A percentile compares a stretch with the other conserved stretches of the same genome.
Conservation (phyloP, 2,888 invertebrate genomes). For the Chydorus sphaericus region DNA sequence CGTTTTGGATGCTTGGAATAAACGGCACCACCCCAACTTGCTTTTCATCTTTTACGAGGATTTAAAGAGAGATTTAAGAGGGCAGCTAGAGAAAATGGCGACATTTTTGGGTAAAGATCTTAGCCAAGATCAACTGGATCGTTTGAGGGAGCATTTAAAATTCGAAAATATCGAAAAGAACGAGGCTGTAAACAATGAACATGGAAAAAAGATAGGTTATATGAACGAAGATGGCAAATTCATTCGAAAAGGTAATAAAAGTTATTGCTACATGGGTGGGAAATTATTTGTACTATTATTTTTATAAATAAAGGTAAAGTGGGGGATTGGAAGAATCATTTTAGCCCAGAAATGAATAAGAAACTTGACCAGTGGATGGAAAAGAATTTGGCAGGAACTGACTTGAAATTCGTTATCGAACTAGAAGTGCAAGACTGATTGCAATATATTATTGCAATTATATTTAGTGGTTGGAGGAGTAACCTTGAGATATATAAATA, state of each 20-base stretch:
- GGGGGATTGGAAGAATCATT: too few species aligned
- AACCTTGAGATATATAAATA: too few species aligned
- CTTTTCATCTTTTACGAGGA: slow-evolving; percentile 69
- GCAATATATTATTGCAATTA: too few species aligned
- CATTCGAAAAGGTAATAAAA: slow-evolving; percentile 15
- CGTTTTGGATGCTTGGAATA: slow-evolving; percentile 56
- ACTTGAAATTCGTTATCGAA: too few species aligned
- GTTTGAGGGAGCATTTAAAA: slow-evolving; percentile 55
- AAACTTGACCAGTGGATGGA: too few species aligned
- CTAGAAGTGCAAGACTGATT: too few species aligned
- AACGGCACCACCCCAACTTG: slow-evolving; percentile 48
- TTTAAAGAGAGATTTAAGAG: slow-evolving; percentile 50
- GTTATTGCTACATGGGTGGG: too few species aligned
- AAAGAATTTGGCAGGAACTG: too few species aligned
- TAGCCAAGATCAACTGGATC: slow-evolving; percentile 46
- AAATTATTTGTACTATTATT: too few species aligned
- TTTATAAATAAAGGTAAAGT: too few species aligned
- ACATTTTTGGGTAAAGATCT: slow-evolving; percentile 50
- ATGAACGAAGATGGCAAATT: slow-evolving; percentile 14
- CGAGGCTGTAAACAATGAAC: slow-evolving; percentile 47
- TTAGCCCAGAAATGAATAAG: too few species aligned
- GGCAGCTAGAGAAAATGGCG: slow-evolving; percentile 51
- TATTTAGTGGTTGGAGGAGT: too few species aligned
- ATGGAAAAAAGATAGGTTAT: slow-evolving; percentile 10
- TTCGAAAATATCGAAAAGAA: slow-evolving; percentile 71